Base-by-base conservation (phyloP, 2,113 vertebrate species). In the Equus quagga region DNA sequence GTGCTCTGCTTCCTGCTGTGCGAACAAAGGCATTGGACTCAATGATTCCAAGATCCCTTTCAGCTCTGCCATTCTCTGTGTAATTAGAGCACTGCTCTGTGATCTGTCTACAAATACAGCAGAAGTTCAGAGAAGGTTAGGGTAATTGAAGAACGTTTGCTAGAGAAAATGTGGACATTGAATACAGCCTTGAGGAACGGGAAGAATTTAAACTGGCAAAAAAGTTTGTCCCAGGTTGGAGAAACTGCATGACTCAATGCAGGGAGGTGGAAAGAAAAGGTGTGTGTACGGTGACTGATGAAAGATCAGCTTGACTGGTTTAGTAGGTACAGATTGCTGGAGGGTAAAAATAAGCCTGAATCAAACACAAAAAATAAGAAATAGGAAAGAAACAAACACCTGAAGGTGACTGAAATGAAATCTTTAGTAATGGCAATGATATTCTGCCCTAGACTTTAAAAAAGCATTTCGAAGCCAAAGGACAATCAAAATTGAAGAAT, bases 401-500 rank as follows among this genome's bases (percentile, higher is more conserved):
- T 93, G 69, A 91, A 96, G 92, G 93, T 98, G 93, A 88, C 79
- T 60, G 14, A 93, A 95, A 82, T 58, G 96, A 97, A 98, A 86
- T 46, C 62, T 31, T 92, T 96, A 92, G 10, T 82, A 79, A 94
- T 70, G 73, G 62, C 92, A 92, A 89, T 33, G 65, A 69, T 79
- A 93, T 86, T 93, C 72, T 89, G n/a, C 69, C 95, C 46, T 88
- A 44, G 15, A 60, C 46, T 84, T 93, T 70, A 58, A 67, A 81
- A 94, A 96, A 69, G 62, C 65, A 10, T 76, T 96, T 69, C 10
- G 62, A 95, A 94, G 14, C 33, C 72, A 89, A 97, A 83, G 17
- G 36, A 67, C 75, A 85, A 65, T 72, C 64, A 33, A 11, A 91
- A 79, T 49, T 75, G 76, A 96, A 24, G 31, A 67, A 96, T 72